These are phyloP conservation scores for Drymodes brunneopygia DNA, from an alignment of 2,113 vertebrate genomes.

Conservation along the genomic window DNA sequence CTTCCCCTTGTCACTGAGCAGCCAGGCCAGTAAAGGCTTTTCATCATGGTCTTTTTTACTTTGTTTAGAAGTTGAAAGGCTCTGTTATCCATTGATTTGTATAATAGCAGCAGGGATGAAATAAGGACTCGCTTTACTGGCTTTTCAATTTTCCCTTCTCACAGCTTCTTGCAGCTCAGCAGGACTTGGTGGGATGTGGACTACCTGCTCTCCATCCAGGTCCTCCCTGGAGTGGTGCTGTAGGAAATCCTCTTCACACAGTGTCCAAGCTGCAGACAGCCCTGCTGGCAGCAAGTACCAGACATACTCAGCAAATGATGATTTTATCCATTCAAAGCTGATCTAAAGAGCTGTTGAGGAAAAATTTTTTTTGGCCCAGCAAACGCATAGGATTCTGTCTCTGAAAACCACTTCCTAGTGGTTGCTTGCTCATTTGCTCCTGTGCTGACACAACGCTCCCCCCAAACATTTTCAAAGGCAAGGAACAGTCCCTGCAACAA, in stretches of 20 bases:
- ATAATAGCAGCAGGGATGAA: neutral
- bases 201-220: neutral
- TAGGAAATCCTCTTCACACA: fast-evolving
- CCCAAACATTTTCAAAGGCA: neutral
- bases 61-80: neutral
- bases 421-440: neutral
- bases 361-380: neutral
- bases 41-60: neutral
- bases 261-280: neutral
- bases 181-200: neutral
- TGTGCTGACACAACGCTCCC: fast-evolving
- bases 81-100: neutral
- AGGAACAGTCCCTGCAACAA: neutral
- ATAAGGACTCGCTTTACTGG: neutral
- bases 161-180: neutral
- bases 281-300: neutral
- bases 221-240: neutral
- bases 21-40: neutral
- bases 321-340: neutral
- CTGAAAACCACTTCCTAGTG: neutral
- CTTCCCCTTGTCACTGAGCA: neutral
- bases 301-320: neutral
- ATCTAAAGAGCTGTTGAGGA: neutral
- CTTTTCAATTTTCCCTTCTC: neutral
- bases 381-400: neutral